Evolutionary conservation across 2,888 invertebrate genomes (phyloP).

Genomic region (Habrosyne pyritoides): DNA sequence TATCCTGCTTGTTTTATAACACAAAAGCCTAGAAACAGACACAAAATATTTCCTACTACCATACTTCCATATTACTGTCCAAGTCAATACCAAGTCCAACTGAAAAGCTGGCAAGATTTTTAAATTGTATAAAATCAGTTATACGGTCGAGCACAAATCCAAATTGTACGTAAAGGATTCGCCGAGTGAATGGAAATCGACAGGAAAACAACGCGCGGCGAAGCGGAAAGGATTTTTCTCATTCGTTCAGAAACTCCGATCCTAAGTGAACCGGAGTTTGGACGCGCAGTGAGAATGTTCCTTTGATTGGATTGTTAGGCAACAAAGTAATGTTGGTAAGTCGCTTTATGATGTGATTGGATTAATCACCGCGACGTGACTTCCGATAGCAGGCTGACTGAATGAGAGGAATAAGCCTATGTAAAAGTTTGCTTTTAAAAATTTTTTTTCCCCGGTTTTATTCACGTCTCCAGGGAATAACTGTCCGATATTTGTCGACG

Average conservation of each 20-base stretch:
- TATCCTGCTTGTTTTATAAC: no score
- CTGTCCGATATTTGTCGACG: no score
- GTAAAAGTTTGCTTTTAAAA: no score
- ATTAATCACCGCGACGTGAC: conserved; percentile 39
- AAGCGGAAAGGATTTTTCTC: conserved; percentile 48
- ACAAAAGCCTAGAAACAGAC: background rate
- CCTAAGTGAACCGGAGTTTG: conserved; percentile 1
- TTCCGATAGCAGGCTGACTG: no score
- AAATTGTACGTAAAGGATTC: conserved; percentile 27
- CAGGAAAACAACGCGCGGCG: conserved; percentile 50
- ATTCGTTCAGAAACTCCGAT: conserved; percentile 30
- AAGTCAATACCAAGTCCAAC: background rate
- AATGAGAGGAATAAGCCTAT: background rate
- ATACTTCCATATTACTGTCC: background rate
- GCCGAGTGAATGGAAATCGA: conserved; percentile 54
- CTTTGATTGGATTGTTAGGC: conserved; percentile 44
- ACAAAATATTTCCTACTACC: background rate
- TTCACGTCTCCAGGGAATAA: no score
- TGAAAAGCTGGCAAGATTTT: conserved; percentile 16
- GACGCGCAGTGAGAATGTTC: conserved; percentile 33
- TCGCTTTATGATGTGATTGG: conserved; percentile 46
- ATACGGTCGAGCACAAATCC: conserved; percentile 29
- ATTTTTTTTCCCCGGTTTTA: no score
- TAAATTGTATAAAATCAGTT: conserved; percentile 29
- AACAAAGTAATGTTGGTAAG: conserved; percentile 42